Base-by-base conservation (phyloP, 2,888 invertebrate genomes). In the Limulus polyphemus region DNA sequence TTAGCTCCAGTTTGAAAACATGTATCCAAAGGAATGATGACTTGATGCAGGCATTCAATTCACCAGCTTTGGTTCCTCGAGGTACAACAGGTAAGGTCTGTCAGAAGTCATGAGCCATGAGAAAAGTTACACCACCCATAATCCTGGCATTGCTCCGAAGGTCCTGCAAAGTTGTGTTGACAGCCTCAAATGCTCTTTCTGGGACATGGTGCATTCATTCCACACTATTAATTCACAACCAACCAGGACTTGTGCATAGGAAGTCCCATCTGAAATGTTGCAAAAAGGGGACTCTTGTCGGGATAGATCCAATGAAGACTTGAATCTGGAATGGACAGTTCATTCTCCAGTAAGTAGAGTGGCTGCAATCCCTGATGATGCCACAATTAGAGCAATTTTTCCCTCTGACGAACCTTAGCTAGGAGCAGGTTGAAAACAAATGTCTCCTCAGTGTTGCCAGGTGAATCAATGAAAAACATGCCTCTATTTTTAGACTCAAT, bases 391-490 rank as follows among this genome's bases (percentile, higher is more conserved):
- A 32, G 7, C 32, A 5, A 32, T 32, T 32, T 32, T 32, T 32
- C 32, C 32, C 7, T 32, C 32, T 32, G 32, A 32, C 7, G 3
- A 32, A 32, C 32, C 32, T 5, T 32, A 32, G 3, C 1, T 2
- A 32, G 7, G 5, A 32, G 32, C 7, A 32, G 32, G 32, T 32
- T 32, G 32, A 32, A 47, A 2, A 77, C 61, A 61, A 70, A 77
- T 3, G 76, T 77, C 68, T 77, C 77, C 1, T 75, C 77, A 48
- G 74, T 73, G 32, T 76, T 77, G 9, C 75, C 77, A 7, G 76
- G 74, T 12, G 74, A 76, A 67, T 77, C 76, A 10, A 76, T 61
- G 63, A 74, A 74, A 51, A 73, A 67, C 12, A 50, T 4, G 1
- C 47, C 12, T 0, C 50, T 47, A 14, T 4, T 3, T 14, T 17